phyloP scores from a whole-genome alignment of 1,140 invertebrate genomes.

The Drosophila ercepeae region DNA sequence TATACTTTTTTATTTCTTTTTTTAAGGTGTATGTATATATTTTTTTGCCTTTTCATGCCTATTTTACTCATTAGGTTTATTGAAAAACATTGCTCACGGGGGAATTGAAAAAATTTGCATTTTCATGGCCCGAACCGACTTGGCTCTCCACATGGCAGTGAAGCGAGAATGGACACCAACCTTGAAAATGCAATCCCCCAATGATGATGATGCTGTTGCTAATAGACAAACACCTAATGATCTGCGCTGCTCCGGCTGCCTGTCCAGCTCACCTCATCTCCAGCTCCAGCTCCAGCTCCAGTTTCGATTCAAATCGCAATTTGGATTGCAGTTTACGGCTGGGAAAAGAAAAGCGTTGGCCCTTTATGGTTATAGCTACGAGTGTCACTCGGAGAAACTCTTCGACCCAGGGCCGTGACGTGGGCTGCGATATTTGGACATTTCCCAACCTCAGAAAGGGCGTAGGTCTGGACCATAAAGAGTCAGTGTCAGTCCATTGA shows the following conservation, averaged over 20 bases:
- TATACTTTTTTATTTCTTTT: constrained; percentile 18
- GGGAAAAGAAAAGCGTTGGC: constrained; percentile 42
- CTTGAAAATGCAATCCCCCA: constrained; percentile 64
- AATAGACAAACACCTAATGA: constrained; percentile 63
- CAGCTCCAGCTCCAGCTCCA: background rate
- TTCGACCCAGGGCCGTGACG: constrained; percentile 24
- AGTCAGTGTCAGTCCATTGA: background rate
- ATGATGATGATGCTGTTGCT: constrained; percentile 40
- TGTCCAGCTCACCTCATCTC: constrained; percentile 6
- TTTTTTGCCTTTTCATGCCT: constrained; percentile 59
- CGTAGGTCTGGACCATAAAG: constrained; percentile 25
- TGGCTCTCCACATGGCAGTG: constrained; percentile 35
- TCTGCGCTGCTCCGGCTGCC: constrained; percentile 28
- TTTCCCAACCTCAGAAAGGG: constrained; percentile 31
- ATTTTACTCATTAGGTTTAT: constrained; percentile 66
- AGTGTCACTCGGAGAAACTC: background rate
- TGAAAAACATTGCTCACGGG: constrained; percentile 63
- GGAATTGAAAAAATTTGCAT: constrained; percentile 62
- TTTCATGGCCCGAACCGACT: constrained; percentile 55
- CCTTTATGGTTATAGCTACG: constrained; percentile 7
- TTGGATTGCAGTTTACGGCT: constrained; percentile 32
- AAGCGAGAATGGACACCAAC: constrained; percentile 44
- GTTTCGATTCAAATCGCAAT: constrained; percentile 7
- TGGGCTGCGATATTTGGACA: constrained; percentile 25
- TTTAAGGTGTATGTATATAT: too few species aligned